Evolutionary conservation across 2,113 vertebrate genomes (phyloP), one percentile per base, ranked within the genome.

Genomic region (Stigmatopora argus): DNA sequence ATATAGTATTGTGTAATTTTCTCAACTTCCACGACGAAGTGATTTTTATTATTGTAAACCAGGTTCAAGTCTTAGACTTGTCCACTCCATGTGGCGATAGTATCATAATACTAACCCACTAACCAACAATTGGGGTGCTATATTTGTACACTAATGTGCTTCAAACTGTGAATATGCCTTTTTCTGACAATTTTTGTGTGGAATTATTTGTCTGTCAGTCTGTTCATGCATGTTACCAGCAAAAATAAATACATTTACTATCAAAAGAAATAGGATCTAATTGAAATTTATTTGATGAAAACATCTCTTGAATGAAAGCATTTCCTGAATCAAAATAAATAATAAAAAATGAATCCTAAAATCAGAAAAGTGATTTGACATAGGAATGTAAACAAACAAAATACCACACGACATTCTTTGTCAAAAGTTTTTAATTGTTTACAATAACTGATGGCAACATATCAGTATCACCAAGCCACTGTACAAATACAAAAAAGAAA

Each of bases 361-460:
- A 41, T 41, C 38, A 9, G 4, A 41, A 10, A 10, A 41, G 9
- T 41, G 38, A 41, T 41, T 41, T 9, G 38, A 41, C 7, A 9
- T 41, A 41, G 6, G 38, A 41, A 10, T 41, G 38, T 10, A 8
- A 41, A 31, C 26, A 31, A 31, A 31, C 26, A 2, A 31, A 31
- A 31, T 31, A 31, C 26, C 51, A 53, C 11, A 5, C 13, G 2
- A 4, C 12, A 53, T n/a, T 12, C 3, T 88, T 93, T 92, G 90
- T 96, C 94, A 96, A 94, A 94, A 94, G 92, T 84, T 92, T 89
- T 82, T 97, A 96, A 97, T 97, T 97, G 93, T 92, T 95, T 95
- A 97, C 90, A 95, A 90, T 93, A 94, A 92, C 88, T 94, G 92
- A 94, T 94, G 92, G 92, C 90, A 94, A 94, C 90, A 91, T 87